phyloP scores from a whole-genome alignment of 1,140 invertebrate species.

The Drosophila jambulina region DNA sequence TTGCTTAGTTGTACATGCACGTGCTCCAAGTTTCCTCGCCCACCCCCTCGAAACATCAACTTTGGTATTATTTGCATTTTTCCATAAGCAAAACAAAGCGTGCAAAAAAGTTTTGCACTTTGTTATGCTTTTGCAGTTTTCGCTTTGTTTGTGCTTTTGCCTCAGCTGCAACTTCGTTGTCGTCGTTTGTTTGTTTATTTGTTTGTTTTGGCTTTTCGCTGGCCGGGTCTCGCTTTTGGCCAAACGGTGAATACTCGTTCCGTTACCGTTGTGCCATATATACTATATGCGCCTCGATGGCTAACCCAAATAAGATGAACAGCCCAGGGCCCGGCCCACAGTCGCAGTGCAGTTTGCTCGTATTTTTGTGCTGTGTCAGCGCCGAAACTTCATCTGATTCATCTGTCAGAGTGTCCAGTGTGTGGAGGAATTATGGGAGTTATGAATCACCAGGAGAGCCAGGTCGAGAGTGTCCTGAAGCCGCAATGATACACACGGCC shows the following conservation, averaged over 20 bases:
- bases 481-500: background rate
- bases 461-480: constrained; percentile 16
- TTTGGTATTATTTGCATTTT: constrained; percentile 71
- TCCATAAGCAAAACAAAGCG: constrained; percentile 65
- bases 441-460: constrained; percentile 54
- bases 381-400: constrained; percentile 57
- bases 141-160: constrained; percentile 54
- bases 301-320: constrained; percentile 74
- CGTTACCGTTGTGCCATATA: constrained; percentile 63
- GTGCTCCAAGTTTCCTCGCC: constrained; percentile 49
- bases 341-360: constrained; percentile 32
- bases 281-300: constrained; percentile 61
- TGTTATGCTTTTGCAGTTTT: constrained; percentile 49
- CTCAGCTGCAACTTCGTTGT: constrained; percentile 54
- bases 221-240: constrained; percentile 37
- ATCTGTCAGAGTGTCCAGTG: constrained; percentile 48
- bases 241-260: constrained; percentile 51
- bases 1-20: constrained; percentile 48
- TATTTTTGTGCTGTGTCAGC: constrained; percentile 66
- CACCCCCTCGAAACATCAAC: constrained; percentile 11
- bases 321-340: constrained; percentile 21
- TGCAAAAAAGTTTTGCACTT: constrained; percentile 53
- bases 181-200: constrained; percentile 52
- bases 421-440: constrained; percentile 41
- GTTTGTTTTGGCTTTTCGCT: constrained; percentile 47